Evolutionary conservation across 1,140 invertebrate genomes (phyloP), one percentile per base, ranked within the genome.

Genomic region (Hetaerina americana): DNA sequence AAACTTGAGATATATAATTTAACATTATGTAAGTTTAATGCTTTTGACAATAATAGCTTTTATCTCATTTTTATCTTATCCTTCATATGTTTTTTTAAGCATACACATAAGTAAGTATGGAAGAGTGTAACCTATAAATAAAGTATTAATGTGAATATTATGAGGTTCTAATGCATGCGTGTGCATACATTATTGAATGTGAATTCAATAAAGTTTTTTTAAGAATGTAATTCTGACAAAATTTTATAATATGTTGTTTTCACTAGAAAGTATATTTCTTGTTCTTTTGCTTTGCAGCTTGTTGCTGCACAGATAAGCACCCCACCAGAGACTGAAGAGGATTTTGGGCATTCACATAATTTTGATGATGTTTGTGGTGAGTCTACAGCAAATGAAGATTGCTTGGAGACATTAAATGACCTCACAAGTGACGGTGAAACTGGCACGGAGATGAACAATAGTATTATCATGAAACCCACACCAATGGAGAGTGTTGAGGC

Each of bases 301-400:
- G 78, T 80, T 25, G 76, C 76, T 25, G 74, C 75, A 24, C 76
- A 78, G 40, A 76, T 77, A 24, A 75, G 68, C n/a, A 72, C 73
- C 18, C 75, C 74, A 68, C 70, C 72, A 10, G 66, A 73, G 31
- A 18, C 25, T 31, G 73, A 75, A 5, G 28, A 57, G 15, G 15
- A 40, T 31, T 70, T 40, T 71, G 72, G 18, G 10, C 15, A 2
- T 5, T 28, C 18, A 15, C 10, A 27, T 12, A 68, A 68, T 68
- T 68, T 26, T 68, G 66, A 68, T 26, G 66, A 68, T 24, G 24
- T 68, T 26, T 26, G 27, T 68, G 27, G 66, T 3, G 40, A 57
- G 22, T 57, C 40, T 18, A 57, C 40, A 1, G 40, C 22, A 12
- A 57, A 57, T 57, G 40, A 57, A 18, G 40, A 57, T 2, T n/a